Evolutionary conservation across 2,113 vertebrate species (phyloP), one percentile per base, ranked within the genome.

Genomic region (Tenrec ecaudatus): DNA sequence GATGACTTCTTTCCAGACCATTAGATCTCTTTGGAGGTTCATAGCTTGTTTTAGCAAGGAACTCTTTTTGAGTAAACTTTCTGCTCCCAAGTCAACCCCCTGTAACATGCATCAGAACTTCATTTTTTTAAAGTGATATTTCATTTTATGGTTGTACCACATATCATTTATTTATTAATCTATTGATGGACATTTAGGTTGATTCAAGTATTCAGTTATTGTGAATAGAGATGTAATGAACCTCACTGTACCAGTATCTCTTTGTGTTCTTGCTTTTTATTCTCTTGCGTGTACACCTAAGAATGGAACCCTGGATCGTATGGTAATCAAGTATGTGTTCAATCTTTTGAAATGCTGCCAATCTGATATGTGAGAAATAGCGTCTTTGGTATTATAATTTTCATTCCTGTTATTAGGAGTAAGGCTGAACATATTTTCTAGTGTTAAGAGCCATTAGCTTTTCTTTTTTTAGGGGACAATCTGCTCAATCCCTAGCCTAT

Each of bases 321-420:
- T 80, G 57, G 66, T 82, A 90, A 82, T 64, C 82, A 58, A 83
- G 31, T 80, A 75, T 84, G 79, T 75, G 84, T 86, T 77, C 76
- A 75, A 82, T 62, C 36, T 85, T 92, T 27, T 92, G 94, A 77
- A 91, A 75, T 82, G 31, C 38, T 84, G 89, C 91, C 96, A 95
- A 62, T 33, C 16, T 91, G 84, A 91, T 62, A 79, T 79, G 91
- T 85, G 95, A 95, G 84, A 95, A 93, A 82, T 0, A 25, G 73
- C 78, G 94, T 91, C 84, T 92, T 9, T 31, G 89, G 89, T 85
- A 78, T 84, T 82, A 80, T 91, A 68, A 92, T 83, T 96, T 86
- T 66, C 91, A 89, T 95, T 87, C 85, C 71, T 95, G 91, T 95
- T 94, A 96, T 92, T 94, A 96, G 94, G 89, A 96, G 38, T 69